Evolutionary conservation across 2,113 vertebrate species (phyloP), one percentile per base, ranked within the genome.

Genomic region (Elgaria multicarinata): DNA sequence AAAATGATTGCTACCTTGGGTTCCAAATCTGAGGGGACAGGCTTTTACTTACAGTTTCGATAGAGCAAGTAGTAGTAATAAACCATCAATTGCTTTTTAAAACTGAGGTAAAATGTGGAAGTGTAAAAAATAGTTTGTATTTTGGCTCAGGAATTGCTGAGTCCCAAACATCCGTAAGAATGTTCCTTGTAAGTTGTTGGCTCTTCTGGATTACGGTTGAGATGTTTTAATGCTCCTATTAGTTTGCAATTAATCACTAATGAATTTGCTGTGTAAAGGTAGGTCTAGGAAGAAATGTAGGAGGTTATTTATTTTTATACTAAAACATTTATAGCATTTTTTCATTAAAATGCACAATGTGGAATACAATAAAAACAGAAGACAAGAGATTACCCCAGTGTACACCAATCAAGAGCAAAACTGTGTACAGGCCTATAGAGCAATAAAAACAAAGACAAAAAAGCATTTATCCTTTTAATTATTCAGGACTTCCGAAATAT

Each of bases 101-200:
- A 75, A 42, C 36, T 7, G 39, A 36, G 87, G 1, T 91, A 36
- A 46, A 39, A 77, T 90, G 64, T 77, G 84, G 50, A 31, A 91
- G 58, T 66, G 69, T 76, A 13, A 46, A 67, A 83, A 18, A 31
- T 44, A 86, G 87, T 72, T 77, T 31, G 42, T 26, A 46, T 50
- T 78, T 78, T 78, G 75, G 8, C 75, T 20, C 39, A 10, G 26
- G 75, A 77, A 26, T 3, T 53, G 50, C 18, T 82, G 20, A 12
- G 36, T 22, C 22, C 20, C n/a, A 58, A 82, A 36, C 10, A 16
- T 36, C 69, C 33, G 20, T 81, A 36, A 39, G 78, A 81, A 58
- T 18, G 8, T 24, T 22, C n/a, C 79, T 62, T 62, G n/a, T 81
- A 62, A 20, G 16, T 55, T 33, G 4, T 44, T 18, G 26, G n/a